phyloP scores from a whole-genome alignment of 2,888 invertebrate species.

The Leucoptera coffeella region DNA sequence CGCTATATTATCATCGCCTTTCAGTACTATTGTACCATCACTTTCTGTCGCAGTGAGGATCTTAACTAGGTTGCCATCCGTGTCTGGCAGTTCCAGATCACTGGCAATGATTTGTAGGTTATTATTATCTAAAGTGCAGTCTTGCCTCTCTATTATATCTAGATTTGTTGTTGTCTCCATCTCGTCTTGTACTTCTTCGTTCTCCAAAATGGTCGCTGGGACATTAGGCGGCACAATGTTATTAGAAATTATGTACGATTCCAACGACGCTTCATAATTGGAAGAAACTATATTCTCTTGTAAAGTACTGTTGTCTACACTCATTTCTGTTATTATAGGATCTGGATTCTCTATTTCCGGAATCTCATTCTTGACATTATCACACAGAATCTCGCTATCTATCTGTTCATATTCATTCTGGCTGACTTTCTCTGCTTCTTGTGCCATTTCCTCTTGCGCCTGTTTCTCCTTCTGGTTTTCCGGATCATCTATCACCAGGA shows the following conservation, averaged over 20 bases:
- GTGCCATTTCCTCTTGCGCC: constrained; percentile 5
- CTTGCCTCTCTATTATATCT: background rate
- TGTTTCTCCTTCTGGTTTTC: constrained; percentile 12
- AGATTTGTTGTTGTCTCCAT: constrained; percentile 11
- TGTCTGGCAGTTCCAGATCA: constrained; percentile 6
- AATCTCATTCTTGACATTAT: background rate
- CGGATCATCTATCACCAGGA: constrained; percentile 33
- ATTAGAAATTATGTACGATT: constrained; percentile 27
- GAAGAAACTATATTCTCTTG: too few relatives aligned
- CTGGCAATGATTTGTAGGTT: background rate
- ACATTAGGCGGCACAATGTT: constrained; percentile 28
- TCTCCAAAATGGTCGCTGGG: constrained; percentile 38
- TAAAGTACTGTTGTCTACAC: too few relatives aligned
- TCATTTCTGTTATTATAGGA: too few relatives aligned
- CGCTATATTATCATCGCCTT: constrained; percentile 22
- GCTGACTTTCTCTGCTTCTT: constrained; percentile 6
- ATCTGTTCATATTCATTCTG: background rate
- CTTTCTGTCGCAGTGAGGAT: constrained; percentile 22
- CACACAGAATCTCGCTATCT: constrained; percentile 4
- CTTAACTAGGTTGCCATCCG: constrained; percentile 23
- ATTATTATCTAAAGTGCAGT: background rate
- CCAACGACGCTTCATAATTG: constrained; percentile 24
- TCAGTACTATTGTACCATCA: constrained; percentile 28
- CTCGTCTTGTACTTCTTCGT: constrained; percentile 29
- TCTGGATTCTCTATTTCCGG: background rate